Percentiles rank a stretch among this genome's conserved stretches.
Conservation (phyloP, 1,140 invertebrate genomes). For the Drosophila pruinosa region DNA sequence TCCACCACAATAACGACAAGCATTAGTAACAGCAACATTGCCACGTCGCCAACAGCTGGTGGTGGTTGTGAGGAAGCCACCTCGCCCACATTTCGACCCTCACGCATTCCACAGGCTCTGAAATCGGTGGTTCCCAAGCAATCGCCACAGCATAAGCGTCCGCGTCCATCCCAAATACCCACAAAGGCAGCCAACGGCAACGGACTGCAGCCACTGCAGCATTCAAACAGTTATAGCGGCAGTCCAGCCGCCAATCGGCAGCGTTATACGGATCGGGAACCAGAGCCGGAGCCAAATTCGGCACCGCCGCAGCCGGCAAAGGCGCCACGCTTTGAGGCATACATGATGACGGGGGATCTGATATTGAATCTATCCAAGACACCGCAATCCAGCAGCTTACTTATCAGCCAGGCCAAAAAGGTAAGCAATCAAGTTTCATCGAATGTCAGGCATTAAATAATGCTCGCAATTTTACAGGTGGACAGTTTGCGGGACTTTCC, state of each 20-base stretch:
- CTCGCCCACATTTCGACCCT: conserved; percentile 75
- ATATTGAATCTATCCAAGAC: conserved; percentile 95
- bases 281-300: conserved; percentile 71
- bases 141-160: conserved; percentile 77
- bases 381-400: conserved; percentile 86
- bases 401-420: conserved; percentile 88
- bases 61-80: conserved; percentile 53
- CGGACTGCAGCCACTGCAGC: conserved; percentile 57
- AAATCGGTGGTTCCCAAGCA: conserved; percentile 60
- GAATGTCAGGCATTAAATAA: too few species aligned
- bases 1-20: conserved; percentile 56
- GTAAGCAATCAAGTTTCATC: too few species aligned
- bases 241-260: conserved; percentile 62
- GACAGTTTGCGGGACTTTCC: conserved; percentile 83
- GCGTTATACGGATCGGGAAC: conserved; percentile 43
- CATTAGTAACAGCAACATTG: conserved; percentile 37
- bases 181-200: conserved; percentile 75
- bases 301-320: conserved; percentile 82
- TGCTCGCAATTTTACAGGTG: conserved; percentile 74
- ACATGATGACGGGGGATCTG: conserved; percentile 98
- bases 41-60: conserved; percentile 43
- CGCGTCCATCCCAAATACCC: conserved; percentile 80
- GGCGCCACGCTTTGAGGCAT: conserved; percentile 91
- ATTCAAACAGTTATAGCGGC: conserved; percentile 77
- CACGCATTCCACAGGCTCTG: conserved; percentile 81